These are phyloP conservation scores for Bagarius yarrelli DNA, from an alignment of 2,113 vertebrate genomes.

Conservation along the genomic window DNA sequence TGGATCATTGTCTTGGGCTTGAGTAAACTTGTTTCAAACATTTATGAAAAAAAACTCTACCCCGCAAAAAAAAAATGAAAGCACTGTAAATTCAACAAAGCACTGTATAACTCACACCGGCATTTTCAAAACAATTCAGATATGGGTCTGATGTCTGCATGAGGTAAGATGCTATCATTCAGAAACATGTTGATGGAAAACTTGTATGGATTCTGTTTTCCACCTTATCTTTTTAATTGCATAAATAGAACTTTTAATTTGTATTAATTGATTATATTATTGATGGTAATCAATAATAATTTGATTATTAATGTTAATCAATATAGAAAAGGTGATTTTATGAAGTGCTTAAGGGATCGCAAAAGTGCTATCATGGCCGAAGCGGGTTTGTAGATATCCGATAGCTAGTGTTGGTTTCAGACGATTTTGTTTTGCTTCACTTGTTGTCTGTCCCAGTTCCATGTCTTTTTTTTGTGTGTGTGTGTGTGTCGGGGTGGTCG, in stretches of 20 bases:
- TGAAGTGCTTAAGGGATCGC: not conserved
- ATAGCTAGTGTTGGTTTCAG: conserved; percentile 12
- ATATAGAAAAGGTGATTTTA: no score
- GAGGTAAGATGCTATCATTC: not conserved
- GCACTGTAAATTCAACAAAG: not conserved
- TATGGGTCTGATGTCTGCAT: not conserved
- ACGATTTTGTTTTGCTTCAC: conserved; percentile 66
- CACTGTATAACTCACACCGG: no score
- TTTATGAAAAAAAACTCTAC: no score
- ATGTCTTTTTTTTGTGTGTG: conserved; percentile 11
- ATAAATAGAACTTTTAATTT: no score
- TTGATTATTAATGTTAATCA: no score
- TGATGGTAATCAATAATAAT: no score
- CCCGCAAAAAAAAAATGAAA: no score
- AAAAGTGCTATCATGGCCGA: not conserved
- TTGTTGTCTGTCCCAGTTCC: conserved; percentile 75
- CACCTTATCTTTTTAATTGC: no score
- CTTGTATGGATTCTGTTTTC: no score
- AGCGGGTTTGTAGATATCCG: not conserved
- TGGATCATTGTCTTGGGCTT: not conserved
- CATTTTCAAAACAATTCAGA: not conserved
- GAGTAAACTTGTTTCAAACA: not conserved
- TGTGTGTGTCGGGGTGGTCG: conserved; percentile 13
- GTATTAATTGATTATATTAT: no score
- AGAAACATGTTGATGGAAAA: not conserved